These are phyloP conservation scores for Zygogramma bicolorata DNA, from an alignment of 2,888 invertebrate genomes.

Conservation along the genomic window DNA sequence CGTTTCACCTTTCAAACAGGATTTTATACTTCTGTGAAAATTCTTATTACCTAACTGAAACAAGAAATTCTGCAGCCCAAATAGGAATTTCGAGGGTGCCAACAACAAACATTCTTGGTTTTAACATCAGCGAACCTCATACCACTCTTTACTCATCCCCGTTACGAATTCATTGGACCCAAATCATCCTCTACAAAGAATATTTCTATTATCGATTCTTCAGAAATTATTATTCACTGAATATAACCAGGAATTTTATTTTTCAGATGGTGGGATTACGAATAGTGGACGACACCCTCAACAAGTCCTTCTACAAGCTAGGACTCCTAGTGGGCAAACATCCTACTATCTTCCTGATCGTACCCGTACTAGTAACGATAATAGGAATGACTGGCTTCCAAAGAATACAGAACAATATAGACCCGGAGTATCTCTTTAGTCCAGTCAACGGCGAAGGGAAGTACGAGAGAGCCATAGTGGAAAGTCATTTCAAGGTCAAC, in stretches of 20 bases:
- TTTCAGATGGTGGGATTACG: slow-evolving; percentile 82
- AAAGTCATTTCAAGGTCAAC: slow-evolving; percentile 88
- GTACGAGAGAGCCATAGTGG: slow-evolving; percentile 83
- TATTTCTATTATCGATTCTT: no score
- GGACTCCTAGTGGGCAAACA: slow-evolving; percentile 83
- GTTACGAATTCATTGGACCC: no score
- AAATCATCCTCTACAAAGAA: no score
- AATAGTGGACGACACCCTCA: slow-evolving; percentile 83
- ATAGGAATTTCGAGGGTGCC: no score
- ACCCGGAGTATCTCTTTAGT: slow-evolving; percentile 93
- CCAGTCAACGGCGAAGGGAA: slow-evolving; percentile 90
- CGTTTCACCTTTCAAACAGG: neutral
- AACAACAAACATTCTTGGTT: no score
- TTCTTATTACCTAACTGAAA: neutral
- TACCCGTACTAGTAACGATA: slow-evolving; percentile 84
- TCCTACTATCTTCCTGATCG: slow-evolving; percentile 90
- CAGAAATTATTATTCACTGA: no score
- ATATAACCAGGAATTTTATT: slow-evolving; percentile 7
- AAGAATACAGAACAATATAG: slow-evolving; percentile 88
- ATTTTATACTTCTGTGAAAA: neutral
- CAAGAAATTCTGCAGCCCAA: neutral
- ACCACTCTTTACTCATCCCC: no score
- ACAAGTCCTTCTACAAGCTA: slow-evolving; percentile 84
- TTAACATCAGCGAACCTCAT: no score
- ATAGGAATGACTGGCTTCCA: slow-evolving; percentile 91